These are phyloP conservation scores for Dolichallabes microphthalmus DNA, from an alignment of 2,113 vertebrate genomes.

Conservation along the genomic window DNA sequence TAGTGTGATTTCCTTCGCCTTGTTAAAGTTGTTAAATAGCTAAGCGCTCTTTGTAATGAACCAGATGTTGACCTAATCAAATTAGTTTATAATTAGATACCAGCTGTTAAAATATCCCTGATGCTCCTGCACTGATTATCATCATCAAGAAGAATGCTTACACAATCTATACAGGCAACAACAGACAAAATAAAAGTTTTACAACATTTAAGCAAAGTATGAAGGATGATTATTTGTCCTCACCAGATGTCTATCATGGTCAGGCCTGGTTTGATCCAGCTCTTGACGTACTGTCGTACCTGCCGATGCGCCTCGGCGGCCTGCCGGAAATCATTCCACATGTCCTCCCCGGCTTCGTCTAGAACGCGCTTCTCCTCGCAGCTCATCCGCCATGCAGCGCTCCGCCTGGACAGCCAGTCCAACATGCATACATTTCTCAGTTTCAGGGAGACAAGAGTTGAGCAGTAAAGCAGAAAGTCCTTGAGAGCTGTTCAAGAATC, in stretches of 20 bases:
- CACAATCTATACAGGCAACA: not conserved
- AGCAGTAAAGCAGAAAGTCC: not conserved
- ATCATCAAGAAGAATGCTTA: not conserved
- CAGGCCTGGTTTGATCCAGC: constrained; percentile 96
- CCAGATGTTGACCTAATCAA: not conserved
- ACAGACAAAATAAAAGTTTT: not conserved
- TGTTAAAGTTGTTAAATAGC: not conserved
- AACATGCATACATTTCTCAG: not conserved
- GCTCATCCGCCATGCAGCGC: constrained; percentile 88
- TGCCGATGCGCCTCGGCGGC: constrained; percentile 95
- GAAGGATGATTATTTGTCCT: constrained; percentile 48
- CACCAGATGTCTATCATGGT: constrained; percentile 99
- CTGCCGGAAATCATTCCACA: constrained; percentile 95
- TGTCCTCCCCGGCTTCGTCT: constrained; percentile 91
- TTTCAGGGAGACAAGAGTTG: not conserved
- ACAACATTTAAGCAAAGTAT: not conserved
- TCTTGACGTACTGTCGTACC: constrained; percentile 90
- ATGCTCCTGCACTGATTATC: not conserved
- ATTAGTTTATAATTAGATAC: not conserved
- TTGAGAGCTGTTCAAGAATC: not conserved
- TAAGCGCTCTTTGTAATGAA: not conserved
- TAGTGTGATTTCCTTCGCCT: not conserved
- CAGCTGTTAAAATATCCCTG: not conserved
- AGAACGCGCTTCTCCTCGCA: constrained; percentile 90
- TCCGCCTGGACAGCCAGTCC: constrained; percentile 71